Evolutionary conservation across 2,888 invertebrate genomes (phyloP), one percentile per base, ranked within the genome.

Genomic region (Synergus japonicus): DNA sequence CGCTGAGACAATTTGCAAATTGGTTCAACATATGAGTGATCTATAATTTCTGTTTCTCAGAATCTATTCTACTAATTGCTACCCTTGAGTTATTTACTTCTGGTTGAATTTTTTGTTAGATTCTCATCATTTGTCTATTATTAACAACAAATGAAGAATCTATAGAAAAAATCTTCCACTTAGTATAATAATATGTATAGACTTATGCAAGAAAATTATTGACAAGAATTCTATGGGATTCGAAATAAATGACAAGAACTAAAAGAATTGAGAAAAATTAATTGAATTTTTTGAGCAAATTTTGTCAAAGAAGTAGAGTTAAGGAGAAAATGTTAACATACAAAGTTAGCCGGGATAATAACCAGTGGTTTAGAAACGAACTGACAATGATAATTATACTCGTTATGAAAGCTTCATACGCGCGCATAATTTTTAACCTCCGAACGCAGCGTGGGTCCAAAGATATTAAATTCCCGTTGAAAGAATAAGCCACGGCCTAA

Each of bases 401-500:
- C 88, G 87, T 90, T 90, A 90, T 87, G 86, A 86, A 81, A 82
- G 83, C 83, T 86, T 85, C 85, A 80, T 85, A 85, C 81, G 85
- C 79, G 83, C 79, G 83, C 83, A 88, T 89, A 89, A 90, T 89
- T 90, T 89, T 87, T 85, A 87, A 86, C 84, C 86, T 85, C 85
- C 82, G 86, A 84, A 85, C 91, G 78, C 91, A 91, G 91, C 91
- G 89, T 91, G 91, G 89, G 88, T 89, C 87, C 89, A 81, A 79
- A 83, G 86, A 88, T 90, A 90, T 90, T 91, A 90, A 90, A 90
- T 91, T 90, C 88, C 88, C 87, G 84, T 82, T 85, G 85, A 87
- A 90, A 89, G 89, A 90, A 89, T 89, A 89, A 89, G 87, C 87
- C 87, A 85, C 88, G 85, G 84, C 87, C 85, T 90, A 91, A 91